Conservation (phyloP, 2,888 invertebrate species). For the Orthosia gothica region DNA sequence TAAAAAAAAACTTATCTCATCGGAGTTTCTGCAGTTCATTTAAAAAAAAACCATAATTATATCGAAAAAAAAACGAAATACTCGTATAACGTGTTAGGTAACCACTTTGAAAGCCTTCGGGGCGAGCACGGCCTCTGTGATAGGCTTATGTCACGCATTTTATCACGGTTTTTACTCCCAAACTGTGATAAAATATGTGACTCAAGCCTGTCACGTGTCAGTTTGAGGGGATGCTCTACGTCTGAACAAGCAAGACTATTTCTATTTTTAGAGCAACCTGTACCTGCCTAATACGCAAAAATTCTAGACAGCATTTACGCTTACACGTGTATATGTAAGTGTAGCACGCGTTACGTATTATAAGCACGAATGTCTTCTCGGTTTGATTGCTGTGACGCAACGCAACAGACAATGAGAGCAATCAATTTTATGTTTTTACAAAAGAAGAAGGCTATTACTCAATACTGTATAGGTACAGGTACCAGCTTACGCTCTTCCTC, state of each 20-base stretch:
- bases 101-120: too few species aligned
- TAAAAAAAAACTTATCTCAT: too few species aligned
- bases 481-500: background rate
- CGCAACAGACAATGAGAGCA: constrained; percentile 29
- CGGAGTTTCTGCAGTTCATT: too few species aligned
- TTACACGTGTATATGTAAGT: constrained; percentile 4
- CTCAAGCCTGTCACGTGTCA: too few species aligned
- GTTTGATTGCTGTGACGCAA: constrained; percentile 34
- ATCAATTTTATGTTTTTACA: constrained; percentile 10
- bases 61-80: too few species aligned
- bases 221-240: background rate
- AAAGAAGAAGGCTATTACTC: background rate
- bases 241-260: background rate
- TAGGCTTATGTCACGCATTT: too few species aligned
- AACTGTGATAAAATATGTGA: too few species aligned
- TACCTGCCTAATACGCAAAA: constrained; percentile 16
- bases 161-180: too few species aligned
- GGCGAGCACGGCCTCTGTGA: too few species aligned
- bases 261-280: constrained; percentile 27
- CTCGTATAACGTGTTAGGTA: too few species aligned
- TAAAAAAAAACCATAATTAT: background rate
- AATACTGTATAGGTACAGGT: too few species aligned
- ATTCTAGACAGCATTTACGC: background rate
- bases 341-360: constrained; percentile 21
- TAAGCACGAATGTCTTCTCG: constrained; percentile 18